These are phyloP conservation scores for Atrichornis clamosus DNA, from an alignment of 2,113 vertebrate genomes.

Conservation along the genomic window DNA sequence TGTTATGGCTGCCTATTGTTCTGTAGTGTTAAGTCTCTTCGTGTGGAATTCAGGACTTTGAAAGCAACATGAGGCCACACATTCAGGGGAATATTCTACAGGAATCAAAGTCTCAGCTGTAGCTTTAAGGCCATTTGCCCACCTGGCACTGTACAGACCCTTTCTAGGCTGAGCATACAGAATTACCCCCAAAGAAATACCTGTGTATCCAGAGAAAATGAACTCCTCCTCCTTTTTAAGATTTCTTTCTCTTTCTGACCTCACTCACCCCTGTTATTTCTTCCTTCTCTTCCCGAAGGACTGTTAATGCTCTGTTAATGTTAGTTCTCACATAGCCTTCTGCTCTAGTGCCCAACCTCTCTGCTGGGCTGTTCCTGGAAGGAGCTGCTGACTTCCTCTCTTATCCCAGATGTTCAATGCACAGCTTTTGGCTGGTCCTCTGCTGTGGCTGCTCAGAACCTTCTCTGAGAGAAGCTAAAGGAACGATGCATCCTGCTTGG, in stretches of 20 bases:
- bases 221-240: background rate
- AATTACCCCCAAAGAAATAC: background rate
- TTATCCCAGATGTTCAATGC: background rate
- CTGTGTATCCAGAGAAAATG: background rate
- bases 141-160: background rate
- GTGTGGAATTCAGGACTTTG: constrained; percentile 12
- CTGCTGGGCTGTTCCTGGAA: background rate
- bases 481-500: background rate
- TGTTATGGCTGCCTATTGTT: constrained; percentile 18
- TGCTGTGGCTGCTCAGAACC: background rate
- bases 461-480: background rate
- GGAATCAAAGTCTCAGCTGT: background rate
- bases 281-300: background rate
- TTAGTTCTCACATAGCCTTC: background rate
- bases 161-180: background rate
- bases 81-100: background rate
- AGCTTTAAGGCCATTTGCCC: background rate
- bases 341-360: background rate
- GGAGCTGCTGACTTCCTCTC: background rate
- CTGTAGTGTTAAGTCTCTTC: background rate
- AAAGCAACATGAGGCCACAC: background rate
- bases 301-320: background rate
- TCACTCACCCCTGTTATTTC: background rate
- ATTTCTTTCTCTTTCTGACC: background rate
- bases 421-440: background rate